A percentile compares a stretch with the other conserved stretches of the same genome.
phyloP scores from a whole-genome alignment of 2,797 vertebrate genomes.

The Gadopsis bispinosus region DNA sequence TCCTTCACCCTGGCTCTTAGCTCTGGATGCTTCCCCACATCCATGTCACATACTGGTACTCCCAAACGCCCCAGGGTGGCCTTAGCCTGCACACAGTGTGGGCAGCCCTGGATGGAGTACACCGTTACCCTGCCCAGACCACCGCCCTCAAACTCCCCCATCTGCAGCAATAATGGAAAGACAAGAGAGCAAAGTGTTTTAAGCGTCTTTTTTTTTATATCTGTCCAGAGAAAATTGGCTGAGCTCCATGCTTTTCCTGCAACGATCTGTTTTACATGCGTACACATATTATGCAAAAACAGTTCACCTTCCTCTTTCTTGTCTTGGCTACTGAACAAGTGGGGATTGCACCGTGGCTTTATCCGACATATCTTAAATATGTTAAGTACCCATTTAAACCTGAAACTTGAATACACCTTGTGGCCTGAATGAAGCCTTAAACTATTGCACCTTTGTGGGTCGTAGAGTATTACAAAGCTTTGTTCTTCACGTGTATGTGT shows the following conservation, averaged over 20 bases:
- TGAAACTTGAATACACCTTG: not conserved
- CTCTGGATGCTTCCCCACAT: conserved; percentile 76
- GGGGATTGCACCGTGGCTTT: not conserved
- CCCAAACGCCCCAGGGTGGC: conserved; percentile 73
- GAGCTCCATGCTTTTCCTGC: not conserved
- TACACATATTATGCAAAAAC: not conserved
- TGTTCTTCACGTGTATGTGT: not conserved
- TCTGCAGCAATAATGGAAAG: conserved; percentile 60
- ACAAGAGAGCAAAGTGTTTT: conserved; percentile 8
- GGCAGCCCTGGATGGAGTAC: conserved; percentile 84
- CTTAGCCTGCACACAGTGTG: conserved; percentile 84
- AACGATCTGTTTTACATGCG: not conserved
- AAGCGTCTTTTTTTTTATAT: not conserved
- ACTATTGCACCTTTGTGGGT: too few species aligned
- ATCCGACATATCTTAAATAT: not conserved
- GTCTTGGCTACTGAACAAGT: not conserved
- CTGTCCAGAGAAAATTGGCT: not conserved
- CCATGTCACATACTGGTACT: conserved; percentile 79
- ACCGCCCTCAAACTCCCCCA: conserved; percentile 70
- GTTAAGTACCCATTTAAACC: not conserved
- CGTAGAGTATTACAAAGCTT: not conserved
- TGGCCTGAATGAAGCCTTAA: not conserved
- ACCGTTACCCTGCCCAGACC: conserved; percentile 80
- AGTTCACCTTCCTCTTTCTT: not conserved
- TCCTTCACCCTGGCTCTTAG: conserved; percentile 75